These are phyloP conservation scores for Sphyrna mokarran DNA, from an alignment of 2,113 vertebrate species.

Conservation along the genomic window DNA sequence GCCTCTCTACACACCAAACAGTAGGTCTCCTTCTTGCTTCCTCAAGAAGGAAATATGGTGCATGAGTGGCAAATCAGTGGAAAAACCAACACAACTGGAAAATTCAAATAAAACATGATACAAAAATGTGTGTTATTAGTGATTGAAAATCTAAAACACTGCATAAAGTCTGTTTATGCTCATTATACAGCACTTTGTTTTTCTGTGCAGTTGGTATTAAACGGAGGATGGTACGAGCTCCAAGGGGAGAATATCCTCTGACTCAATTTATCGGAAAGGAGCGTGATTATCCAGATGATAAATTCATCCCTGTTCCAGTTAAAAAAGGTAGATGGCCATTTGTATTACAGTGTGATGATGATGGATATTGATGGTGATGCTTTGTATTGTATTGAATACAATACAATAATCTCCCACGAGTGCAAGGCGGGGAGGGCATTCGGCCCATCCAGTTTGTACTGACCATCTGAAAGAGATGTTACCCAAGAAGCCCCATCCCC, in stretches of 20 bases:
- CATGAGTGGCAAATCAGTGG: neutral
- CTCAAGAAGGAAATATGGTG: neutral
- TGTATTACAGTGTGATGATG: neutral
- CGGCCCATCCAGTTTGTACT: too few relatives aligned
- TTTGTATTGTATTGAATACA: neutral
- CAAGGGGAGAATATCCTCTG: constrained; percentile 54
- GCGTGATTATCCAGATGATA: constrained; percentile 50
- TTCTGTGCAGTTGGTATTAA: constrained; percentile 64
- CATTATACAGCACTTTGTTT: neutral
- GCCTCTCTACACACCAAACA: neutral
- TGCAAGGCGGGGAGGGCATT: too few relatives aligned
- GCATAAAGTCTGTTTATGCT: neutral
- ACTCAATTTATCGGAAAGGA: constrained; percentile 74
- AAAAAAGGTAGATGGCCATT: constrained; percentile 68
- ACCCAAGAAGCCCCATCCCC: too few relatives aligned
- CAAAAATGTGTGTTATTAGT: neutral
- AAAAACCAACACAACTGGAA: neutral
- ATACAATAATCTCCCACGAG: too few relatives aligned
- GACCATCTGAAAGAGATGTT: too few relatives aligned
- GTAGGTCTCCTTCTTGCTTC: neutral
- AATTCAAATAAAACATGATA: neutral
- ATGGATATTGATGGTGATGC: neutral
- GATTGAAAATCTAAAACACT: neutral
- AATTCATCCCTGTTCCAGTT: constrained; percentile 68
- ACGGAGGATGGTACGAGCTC: constrained; percentile 73